A percentile compares a stretch with the other conserved stretches of the same genome.
Evolutionary conservation across 2,113 vertebrate species (phyloP).

Genomic region (Cervus canadensis): DNA sequence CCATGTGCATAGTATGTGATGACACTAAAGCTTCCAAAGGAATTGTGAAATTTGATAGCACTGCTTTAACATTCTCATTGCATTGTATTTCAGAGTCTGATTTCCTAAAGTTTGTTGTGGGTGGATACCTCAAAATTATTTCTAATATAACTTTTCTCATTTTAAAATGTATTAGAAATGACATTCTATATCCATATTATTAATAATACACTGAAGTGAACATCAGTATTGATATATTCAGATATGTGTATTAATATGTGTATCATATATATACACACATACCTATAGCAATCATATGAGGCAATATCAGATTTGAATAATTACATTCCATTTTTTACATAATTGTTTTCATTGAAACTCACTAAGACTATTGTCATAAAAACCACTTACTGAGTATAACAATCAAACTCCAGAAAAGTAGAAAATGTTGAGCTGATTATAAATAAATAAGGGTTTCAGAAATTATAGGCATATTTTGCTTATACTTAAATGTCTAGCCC

Average conservation of each 20-base stretch:
- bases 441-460: not conserved
- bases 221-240: not conserved
- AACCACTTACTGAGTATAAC: not conserved
- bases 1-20: not conserved
- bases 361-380: not conserved
- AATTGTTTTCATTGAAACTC: not conserved
- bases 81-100: not conserved
- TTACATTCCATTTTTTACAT: not conserved
- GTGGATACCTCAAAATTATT: not conserved
- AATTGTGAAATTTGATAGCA: not conserved
- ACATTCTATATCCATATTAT: not conserved
- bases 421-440: not conserved
- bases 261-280: not conserved
- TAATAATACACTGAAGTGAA: not conserved
- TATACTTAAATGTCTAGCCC: not conserved
- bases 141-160: not conserved
- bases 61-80: not conserved
- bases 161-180: not conserved
- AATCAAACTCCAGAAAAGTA: not conserved
- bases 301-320: not conserved
- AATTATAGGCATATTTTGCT: not conserved
- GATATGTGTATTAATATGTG: not conserved
- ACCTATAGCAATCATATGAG: not conserved
- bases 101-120: not conserved
- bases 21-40: not conserved